Percentiles rank a stretch among this genome's conserved stretches.
Conservation (phyloP, 2,888 invertebrate species). For the Stenoptilia bipunctidactyla region DNA sequence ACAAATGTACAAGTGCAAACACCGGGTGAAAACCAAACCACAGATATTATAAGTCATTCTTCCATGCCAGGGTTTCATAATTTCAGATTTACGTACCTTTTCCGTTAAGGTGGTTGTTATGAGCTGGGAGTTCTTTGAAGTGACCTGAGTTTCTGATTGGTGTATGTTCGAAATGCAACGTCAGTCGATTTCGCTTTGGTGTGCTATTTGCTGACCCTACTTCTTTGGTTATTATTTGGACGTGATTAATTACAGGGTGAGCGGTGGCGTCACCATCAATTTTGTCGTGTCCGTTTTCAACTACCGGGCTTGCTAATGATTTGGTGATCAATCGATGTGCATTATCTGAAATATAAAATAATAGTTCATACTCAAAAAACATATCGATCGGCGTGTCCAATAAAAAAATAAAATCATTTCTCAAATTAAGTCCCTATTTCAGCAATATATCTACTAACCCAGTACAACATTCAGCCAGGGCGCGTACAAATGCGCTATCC, state of each 20-base stretch:
- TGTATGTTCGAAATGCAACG: conserved; percentile 80
- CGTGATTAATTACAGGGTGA: conserved; percentile 23
- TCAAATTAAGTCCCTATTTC: too few relatives aligned
- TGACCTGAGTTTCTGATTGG: conserved; percentile 79
- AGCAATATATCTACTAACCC: conserved; percentile 25
- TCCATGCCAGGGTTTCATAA: too few relatives aligned
- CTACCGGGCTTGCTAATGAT: conserved; percentile 38
- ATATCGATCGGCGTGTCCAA: too few relatives aligned
- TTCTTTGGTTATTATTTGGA: conserved; percentile 26
- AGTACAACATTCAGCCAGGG: conserved; percentile 89
- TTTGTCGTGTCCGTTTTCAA: conserved; percentile 50
- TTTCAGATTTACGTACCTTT: conserved; percentile 36
- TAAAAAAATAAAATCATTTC: too few relatives aligned
- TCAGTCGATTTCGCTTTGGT: conserved; percentile 75
- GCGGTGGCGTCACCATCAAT: conserved; percentile 38
- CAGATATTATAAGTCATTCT: too few relatives aligned
- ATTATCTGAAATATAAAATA: conserved; percentile 73
- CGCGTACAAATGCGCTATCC: conserved; percentile 91
- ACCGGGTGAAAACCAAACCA: conserved; percentile 9
- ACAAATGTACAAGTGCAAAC: conserved; percentile 24
- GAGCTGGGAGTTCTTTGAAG: conserved; percentile 77
- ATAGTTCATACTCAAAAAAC: background rate
- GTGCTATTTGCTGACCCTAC: conserved; percentile 53
- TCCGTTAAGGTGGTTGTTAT: conserved; percentile 35
- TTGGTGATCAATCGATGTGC: conserved; percentile 76